phyloP scores from a whole-genome alignment of 1,140 invertebrate genomes.

The Philotrypesis tridentata region DNA sequence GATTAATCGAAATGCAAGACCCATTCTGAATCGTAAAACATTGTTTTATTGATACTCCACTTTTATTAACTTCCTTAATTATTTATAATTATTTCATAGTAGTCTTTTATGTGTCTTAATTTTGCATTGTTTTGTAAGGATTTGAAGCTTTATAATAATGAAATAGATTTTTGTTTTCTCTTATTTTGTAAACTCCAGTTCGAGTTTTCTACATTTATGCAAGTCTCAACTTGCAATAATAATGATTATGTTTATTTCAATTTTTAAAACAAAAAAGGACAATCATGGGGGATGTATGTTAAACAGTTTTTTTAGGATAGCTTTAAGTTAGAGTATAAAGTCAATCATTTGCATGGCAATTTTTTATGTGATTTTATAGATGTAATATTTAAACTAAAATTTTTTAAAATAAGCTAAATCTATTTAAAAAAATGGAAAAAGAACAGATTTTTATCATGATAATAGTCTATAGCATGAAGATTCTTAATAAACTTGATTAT shows the following conservation, averaged over 20 bases:
- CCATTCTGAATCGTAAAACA: constrained; percentile 27
- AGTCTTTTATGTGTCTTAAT: background rate
- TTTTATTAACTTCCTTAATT: background rate
- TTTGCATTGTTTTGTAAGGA: constrained; percentile 4
- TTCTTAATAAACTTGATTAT: background rate
- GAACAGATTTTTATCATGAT: constrained; percentile 34
- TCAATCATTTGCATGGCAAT: constrained; percentile 10
- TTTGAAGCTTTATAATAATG: constrained; percentile 4
- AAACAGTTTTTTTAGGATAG: constrained; percentile 29
- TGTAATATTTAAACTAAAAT: background rate
- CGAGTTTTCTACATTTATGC: constrained; percentile 10
- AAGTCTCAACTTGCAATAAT: constrained; percentile 1
- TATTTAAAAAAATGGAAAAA: background rate
- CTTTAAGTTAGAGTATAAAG: background rate
- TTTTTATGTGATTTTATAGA: constrained; percentile 32
- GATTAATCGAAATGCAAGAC: background rate
- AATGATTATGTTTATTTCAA: constrained; percentile 40
- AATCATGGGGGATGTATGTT: constrained; percentile 32
- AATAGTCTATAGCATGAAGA: background rate
- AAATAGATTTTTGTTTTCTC: constrained; percentile 16
- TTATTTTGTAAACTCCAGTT: constrained; percentile 5
- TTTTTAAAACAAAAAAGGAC: constrained; percentile 16
- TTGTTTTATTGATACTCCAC: background rate
- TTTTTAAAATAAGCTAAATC: background rate
- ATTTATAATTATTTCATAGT: constrained; percentile 1